phyloP scores from a whole-genome alignment of 2,888 invertebrate species.

The Melieria picta region DNA sequence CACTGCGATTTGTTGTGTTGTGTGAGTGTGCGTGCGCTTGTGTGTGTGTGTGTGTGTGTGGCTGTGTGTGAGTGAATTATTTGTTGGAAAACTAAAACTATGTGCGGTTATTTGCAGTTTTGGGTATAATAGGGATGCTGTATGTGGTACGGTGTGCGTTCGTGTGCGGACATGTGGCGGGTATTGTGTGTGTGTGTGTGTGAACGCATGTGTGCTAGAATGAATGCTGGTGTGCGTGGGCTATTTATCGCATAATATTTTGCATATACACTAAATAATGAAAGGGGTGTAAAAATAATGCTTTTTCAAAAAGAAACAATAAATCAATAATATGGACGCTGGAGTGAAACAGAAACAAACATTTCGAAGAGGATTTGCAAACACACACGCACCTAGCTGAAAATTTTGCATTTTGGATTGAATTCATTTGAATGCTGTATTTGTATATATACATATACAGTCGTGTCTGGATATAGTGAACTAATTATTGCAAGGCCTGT shows the following conservation, averaged over 20 bases:
- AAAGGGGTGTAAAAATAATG: conserved; percentile 43
- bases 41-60: conserved; percentile 19
- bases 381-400: no score
- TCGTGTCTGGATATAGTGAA: no score
- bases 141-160: no score
- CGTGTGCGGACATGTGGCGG: no score
- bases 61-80: conserved; percentile 44
- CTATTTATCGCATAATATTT: conserved; percentile 30
- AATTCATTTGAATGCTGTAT: no score
- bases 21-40: neutral
- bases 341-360: conserved; percentile 1
- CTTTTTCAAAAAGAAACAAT: conserved; percentile 43
- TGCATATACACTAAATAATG: conserved; percentile 31
- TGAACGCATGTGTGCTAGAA: conserved; percentile 6
- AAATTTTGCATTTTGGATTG: no score
- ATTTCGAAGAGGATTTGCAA: no score
- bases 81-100: conserved; percentile 43
- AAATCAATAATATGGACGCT: conserved; percentile 49
- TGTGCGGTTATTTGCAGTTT: conserved; percentile 43
- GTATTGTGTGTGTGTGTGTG: neutral
- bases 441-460: no score
- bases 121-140: neutral
- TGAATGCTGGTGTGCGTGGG: conserved; percentile 11
- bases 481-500: no score
- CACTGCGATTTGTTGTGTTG: no score